A percentile compares a stretch with the other conserved stretches of the same genome.
phyloP scores from a whole-genome alignment of 2,797 vertebrate genomes.

The Hippocampus kuda region DNA sequence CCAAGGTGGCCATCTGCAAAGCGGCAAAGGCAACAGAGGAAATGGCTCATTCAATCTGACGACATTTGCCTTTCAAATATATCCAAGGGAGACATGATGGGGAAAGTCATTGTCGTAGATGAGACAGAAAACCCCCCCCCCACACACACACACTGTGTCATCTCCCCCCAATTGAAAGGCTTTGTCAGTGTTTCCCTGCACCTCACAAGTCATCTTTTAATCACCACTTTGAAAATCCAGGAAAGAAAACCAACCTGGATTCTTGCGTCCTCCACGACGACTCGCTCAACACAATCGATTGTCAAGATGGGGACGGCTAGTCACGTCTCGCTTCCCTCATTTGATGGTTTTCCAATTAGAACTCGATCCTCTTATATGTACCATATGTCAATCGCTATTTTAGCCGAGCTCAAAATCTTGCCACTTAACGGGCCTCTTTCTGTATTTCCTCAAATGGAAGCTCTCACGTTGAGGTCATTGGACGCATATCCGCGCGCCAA shows the following conservation, averaged over 20 bases:
- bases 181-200: background rate
- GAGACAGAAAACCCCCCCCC: background rate
- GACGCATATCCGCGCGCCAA: too few relatives aligned
- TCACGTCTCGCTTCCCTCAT: too few relatives aligned
- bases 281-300: background rate
- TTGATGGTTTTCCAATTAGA: too few relatives aligned
- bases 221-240: conserved; percentile 24
- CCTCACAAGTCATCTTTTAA: conserved; percentile 24
- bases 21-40: conserved; percentile 23
- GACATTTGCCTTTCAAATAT: conserved; percentile 51
- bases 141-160: background rate
- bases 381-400: too few relatives aligned
- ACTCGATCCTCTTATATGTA: too few relatives aligned
- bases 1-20: conserved; percentile 38
- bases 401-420: too few relatives aligned
- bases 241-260: background rate
- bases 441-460: too few relatives aligned
- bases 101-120: conserved; percentile 9
- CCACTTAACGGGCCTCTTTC: too few relatives aligned
- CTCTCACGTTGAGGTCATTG: too few relatives aligned
- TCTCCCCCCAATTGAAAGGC: background rate
- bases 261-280: conserved; percentile 8
- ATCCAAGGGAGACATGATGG: conserved; percentile 11
- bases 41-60: conserved; percentile 42
- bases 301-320: background rate